Base-by-base conservation (phyloP, 2,797 vertebrate species). In the Gymnopithys bicolor region DNA sequence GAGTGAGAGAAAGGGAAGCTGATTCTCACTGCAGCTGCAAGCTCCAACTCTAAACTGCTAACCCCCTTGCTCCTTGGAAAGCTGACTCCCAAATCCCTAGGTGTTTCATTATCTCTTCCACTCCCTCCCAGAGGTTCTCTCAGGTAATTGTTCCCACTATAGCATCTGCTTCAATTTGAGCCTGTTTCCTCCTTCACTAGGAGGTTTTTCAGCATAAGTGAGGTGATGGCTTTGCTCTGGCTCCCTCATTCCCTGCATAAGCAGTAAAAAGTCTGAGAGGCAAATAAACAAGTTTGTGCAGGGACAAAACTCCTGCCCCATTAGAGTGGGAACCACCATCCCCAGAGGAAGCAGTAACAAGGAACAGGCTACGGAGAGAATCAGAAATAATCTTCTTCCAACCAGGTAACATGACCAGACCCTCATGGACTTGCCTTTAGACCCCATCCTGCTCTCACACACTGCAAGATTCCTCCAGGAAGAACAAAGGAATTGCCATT, bases 61-160 rank as follows among this genome's bases (percentile, higher is more conserved):
- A 84, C 93, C 84, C 91, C 77, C 84, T 49, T 68, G 80, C 93
- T 95, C 92, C 87, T 89, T 86, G 62, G 95, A 95, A 96, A 92
- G 90, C 92, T 94, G 93, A 89, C 89, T 95, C 87, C 90, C 94
- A 95, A 96, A 95, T 95, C 95, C 94, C 95, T 86, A 76, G 94
- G 95, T 91, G 93, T 95, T 97, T 96, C 93, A 97, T 97, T 95
- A 96, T 96, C 95, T 96, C 93, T 76, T 94, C 84, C 92, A 86
- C 76, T 93, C 91, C 82, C 76, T 95, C 89, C 69, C 87, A 41
- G 77, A 83, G 60, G 88, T 95, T 81, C 90, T 93, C 94, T 96
- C 96, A 96, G 94, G 96, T 96, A 96, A 95, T 95, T 97, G 96
- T 94, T 97, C 95, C 93, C 95, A 94, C 90, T 58, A 95, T 62